phyloP scores from a whole-genome alignment of 2,113 vertebrate species.

The Petaurus breviceps region DNA sequence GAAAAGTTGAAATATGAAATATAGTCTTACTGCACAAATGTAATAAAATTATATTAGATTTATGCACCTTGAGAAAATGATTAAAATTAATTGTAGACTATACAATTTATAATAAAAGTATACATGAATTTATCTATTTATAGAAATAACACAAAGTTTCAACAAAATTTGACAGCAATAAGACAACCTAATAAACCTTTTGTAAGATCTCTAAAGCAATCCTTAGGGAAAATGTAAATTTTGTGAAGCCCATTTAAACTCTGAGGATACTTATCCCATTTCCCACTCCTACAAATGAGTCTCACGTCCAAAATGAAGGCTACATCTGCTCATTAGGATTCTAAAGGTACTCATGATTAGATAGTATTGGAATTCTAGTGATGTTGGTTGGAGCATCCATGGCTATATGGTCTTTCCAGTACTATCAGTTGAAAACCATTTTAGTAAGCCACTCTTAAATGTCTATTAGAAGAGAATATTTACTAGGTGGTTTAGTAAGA shows the following conservation, averaged over 20 bases:
- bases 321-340: not conserved
- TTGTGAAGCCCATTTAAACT: not conserved
- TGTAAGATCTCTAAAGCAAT: not conserved
- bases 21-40: not conserved
- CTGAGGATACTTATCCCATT: not conserved
- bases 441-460: not conserved
- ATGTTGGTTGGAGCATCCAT: not conserved
- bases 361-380: not conserved
- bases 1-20: not conserved
- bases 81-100: not conserved
- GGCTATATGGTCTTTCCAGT: not conserved
- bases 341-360: not conserved
- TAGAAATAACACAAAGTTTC: not conserved
- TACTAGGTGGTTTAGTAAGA: not conserved
- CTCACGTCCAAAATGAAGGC: not conserved
- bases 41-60: not conserved
- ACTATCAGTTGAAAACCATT: not conserved
- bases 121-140: not conserved
- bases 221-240: not conserved
- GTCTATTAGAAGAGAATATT: not conserved
- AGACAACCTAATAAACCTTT: not conserved
- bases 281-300: not conserved
- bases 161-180: not conserved
- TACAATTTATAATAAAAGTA: not conserved
- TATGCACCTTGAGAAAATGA: not conserved